phyloP scores from a whole-genome alignment of 2,888 invertebrate genomes.

The Drosophila quinaria region DNA sequence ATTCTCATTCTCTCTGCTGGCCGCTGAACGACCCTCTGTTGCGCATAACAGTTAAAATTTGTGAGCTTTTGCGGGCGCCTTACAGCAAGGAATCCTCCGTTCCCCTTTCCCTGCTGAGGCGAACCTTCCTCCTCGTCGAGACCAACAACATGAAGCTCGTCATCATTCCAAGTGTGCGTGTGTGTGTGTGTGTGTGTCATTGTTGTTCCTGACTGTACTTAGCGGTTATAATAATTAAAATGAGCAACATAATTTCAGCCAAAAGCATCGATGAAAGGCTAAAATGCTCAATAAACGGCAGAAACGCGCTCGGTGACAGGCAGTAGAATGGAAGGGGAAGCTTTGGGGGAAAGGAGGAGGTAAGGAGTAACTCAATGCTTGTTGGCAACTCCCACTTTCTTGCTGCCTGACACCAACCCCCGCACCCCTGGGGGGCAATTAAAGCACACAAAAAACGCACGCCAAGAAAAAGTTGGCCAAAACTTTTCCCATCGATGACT shows the following conservation, averaged over 20 bases:
- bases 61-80: conserved; percentile 53
- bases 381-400: conserved; percentile 35
- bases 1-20: not conserved
- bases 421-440: conserved; percentile 73
- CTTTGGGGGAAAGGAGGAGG: not conserved
- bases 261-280: conserved; percentile 81
- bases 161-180: conserved; percentile 16
- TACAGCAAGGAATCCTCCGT: not conserved
- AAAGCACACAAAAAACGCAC: conserved; percentile 69
- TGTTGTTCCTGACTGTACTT: conserved; percentile 61
- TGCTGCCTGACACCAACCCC: not conserved
- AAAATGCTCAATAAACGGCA: conserved; percentile 79
- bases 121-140: not conserved
- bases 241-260: conserved; percentile 78
- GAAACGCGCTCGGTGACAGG: conserved; percentile 43
- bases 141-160: conserved; percentile 23
- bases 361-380: conserved; percentile 57
- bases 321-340: no score
- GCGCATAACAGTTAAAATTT: conserved; percentile 76
- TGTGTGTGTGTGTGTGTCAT: conserved; percentile 32
- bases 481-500: conserved; percentile 80
- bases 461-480: conserved; percentile 68
- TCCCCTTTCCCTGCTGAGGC: not conserved
- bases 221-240: conserved; percentile 82
- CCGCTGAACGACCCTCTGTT: conserved; percentile 40